phyloP scores from a whole-genome alignment of 2,888 invertebrate genomes.

The Tortrix viridana region DNA sequence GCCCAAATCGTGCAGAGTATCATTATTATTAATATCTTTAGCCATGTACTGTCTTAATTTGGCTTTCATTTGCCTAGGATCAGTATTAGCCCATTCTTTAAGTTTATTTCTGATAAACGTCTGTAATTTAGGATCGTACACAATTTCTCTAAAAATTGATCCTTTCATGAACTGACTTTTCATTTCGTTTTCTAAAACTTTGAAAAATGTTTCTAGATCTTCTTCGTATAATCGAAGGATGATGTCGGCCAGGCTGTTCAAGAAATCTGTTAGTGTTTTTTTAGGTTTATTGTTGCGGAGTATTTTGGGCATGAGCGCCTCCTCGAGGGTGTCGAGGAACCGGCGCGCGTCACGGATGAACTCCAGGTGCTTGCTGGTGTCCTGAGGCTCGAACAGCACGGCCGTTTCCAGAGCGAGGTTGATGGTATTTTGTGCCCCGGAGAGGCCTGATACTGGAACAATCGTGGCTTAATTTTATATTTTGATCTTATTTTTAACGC shows the following conservation, averaged over 20 bases:
- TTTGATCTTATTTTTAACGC: too few species aligned
- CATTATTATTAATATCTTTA: not conserved
- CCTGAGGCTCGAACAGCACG: conserved; percentile 30
- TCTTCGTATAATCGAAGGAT: not conserved
- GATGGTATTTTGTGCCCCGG: conserved; percentile 9
- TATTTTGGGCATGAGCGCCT: not conserved
- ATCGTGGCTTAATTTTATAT: not conserved
- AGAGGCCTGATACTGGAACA: conserved; percentile 12
- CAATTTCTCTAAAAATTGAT: conserved; percentile 3
- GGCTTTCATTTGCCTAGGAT: not conserved
- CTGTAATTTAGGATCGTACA: conserved; percentile 2
- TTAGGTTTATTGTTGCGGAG: not conserved
- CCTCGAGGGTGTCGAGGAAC: conserved; percentile 12
- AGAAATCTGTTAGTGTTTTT: conserved; percentile 18
- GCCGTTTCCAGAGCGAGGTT: conserved; percentile 34
- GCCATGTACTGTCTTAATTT: not conserved
- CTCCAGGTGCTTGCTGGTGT: conserved; percentile 8
- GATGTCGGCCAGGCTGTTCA: not conserved
- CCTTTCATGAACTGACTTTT: conserved; percentile 17
- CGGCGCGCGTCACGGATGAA: conserved; percentile 20
- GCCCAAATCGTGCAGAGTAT: not conserved
- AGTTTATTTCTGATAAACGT: conserved; percentile 6
- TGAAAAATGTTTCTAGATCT: not conserved
- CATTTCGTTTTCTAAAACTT: conserved; percentile 6
- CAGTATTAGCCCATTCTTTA: conserved; percentile 9